Evolutionary conservation across 2,797 vertebrate species (phyloP).

Genomic region (Sphaeramia orbicularis): DNA sequence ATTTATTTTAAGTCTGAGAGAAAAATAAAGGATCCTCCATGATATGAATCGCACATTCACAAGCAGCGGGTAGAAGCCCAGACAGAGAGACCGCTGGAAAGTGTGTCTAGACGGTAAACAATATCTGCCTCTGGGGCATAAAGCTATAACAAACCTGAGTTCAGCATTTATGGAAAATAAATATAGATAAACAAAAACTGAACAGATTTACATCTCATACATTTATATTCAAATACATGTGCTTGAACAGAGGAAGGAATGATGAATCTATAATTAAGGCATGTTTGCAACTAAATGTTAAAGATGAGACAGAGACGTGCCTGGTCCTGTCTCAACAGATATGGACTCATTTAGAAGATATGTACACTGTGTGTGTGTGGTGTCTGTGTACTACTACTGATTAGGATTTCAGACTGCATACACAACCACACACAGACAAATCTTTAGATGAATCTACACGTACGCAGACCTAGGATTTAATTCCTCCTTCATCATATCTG

Average conservation of each 20-base stretch:
- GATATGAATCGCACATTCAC: constrained; percentile 32
- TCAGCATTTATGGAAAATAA: not conserved
- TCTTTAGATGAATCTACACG: constrained; percentile 39
- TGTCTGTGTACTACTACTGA: constrained; percentile 21
- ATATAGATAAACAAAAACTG: not conserved
- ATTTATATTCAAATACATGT: not conserved
- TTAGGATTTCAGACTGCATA: constrained; percentile 7
- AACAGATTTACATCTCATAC: constrained; percentile 2
- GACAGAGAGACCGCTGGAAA: constrained; percentile 30
- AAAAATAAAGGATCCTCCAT: constrained; percentile 22
- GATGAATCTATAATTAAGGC: constrained; percentile 7
- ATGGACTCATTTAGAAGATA: constrained; percentile 30
- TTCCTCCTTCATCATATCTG: constrained; percentile 60
- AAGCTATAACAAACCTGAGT: constrained; percentile 23
- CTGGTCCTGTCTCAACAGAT: constrained; percentile 12
- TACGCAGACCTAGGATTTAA: constrained; percentile 51
- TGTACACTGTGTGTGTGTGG: constrained; percentile 33
- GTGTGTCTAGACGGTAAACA: constrained; percentile 57
- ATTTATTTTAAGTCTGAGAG: constrained; percentile 37
- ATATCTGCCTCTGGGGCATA: constrained; percentile 28
- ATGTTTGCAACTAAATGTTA: constrained; percentile 28
- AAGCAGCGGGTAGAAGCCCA: constrained; percentile 11
- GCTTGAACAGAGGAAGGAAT: not conserved
- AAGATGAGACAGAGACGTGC: constrained; percentile 35
- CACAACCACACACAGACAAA: constrained; percentile 37